Percentiles rank a stretch among this genome's conserved stretches.
Conservation (phyloP, 2,888 invertebrate genomes). For the Netelia inedita region DNA sequence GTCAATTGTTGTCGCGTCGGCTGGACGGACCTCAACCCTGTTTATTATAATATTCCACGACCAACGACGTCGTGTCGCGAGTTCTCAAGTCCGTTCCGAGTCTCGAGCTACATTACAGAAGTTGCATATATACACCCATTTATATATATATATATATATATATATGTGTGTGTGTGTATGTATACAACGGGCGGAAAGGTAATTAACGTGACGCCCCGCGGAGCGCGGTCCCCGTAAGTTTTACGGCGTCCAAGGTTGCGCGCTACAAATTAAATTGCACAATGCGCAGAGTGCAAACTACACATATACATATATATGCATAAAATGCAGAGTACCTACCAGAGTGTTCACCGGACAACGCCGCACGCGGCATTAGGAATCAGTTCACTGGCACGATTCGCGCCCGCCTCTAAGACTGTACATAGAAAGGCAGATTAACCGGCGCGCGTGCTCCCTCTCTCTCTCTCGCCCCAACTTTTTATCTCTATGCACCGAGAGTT, state of each 20-base stretch:
- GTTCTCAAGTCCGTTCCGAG: conserved; percentile 41
- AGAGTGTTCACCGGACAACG: conserved; percentile 36
- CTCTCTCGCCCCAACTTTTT: conserved; percentile 41
- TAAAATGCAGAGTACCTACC: neutral
- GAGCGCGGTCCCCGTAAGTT: conserved; percentile 52
- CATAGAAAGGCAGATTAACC: conserved; percentile 70
- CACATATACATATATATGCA: conserved; percentile 8
- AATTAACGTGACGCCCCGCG: conserved; percentile 73
- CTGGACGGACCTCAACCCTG: conserved; percentile 7
- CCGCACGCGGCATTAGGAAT: conserved; percentile 71
- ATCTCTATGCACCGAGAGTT: conserved; percentile 30
- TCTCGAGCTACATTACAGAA: conserved; percentile 24
- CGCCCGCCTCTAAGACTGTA: conserved; percentile 59
- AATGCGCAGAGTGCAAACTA: conserved; percentile 68
- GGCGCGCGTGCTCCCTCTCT: conserved; percentile 65
- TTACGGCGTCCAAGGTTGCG: conserved; percentile 76
- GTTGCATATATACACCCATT: conserved; percentile 6
- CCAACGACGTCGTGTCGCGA: conserved; percentile 33
- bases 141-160: conserved; percentile 35
- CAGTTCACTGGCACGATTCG: conserved; percentile 75
- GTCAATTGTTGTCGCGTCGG: conserved; percentile 35
- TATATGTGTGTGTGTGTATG: too few species aligned
- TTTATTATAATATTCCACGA: conserved; percentile 43
- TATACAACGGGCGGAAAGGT: conserved; percentile 68
- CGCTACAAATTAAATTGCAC: conserved; percentile 78